Percentiles rank a stretch among this genome's conserved stretches.
These are phyloP conservation scores for Fragum whitleyi DNA, from an alignment of 2,888 invertebrate species.

Conservation along the genomic window DNA sequence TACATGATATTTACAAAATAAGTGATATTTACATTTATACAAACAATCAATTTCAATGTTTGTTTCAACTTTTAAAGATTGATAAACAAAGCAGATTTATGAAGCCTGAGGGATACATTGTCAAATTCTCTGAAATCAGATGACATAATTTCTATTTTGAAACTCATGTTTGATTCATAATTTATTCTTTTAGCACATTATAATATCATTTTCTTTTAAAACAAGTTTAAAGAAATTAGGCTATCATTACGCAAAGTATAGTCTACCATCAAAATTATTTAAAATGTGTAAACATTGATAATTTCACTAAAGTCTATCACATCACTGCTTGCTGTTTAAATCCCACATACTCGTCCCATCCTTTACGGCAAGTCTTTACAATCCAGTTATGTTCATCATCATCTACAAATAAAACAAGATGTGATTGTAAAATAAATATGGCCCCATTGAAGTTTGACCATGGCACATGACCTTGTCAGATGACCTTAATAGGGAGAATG, in stretches of 20 bases:
- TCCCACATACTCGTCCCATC: slow-evolving; percentile 87
- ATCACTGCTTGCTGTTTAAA: slow-evolving; percentile 79
- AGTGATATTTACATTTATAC: not conserved
- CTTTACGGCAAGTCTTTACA: slow-evolving; percentile 88
- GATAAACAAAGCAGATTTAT: too few species aligned
- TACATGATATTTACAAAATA: not conserved
- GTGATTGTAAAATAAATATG: not conserved
- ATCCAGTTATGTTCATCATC: slow-evolving; percentile 89
- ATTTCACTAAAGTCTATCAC: slow-evolving; percentile 24
- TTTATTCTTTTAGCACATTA: too few species aligned
- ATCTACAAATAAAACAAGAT: slow-evolving; percentile 77
- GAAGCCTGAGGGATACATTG: too few species aligned
- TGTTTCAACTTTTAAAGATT: too few species aligned
- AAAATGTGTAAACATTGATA: not conserved
- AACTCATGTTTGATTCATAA: too few species aligned
- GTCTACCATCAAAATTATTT: too few species aligned
- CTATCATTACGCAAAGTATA: too few species aligned
- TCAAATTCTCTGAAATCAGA: too few species aligned
- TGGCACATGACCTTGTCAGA: not conserved
- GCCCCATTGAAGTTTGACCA: not conserved
- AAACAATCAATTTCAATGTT: not conserved
- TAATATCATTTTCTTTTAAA: too few species aligned
- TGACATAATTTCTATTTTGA: too few species aligned
- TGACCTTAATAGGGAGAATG: too few species aligned
- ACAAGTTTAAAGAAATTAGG: too few species aligned